Evolutionary conservation across 2,888 invertebrate species (phyloP).

Genomic region (Agonopterix heracliana): DNA sequence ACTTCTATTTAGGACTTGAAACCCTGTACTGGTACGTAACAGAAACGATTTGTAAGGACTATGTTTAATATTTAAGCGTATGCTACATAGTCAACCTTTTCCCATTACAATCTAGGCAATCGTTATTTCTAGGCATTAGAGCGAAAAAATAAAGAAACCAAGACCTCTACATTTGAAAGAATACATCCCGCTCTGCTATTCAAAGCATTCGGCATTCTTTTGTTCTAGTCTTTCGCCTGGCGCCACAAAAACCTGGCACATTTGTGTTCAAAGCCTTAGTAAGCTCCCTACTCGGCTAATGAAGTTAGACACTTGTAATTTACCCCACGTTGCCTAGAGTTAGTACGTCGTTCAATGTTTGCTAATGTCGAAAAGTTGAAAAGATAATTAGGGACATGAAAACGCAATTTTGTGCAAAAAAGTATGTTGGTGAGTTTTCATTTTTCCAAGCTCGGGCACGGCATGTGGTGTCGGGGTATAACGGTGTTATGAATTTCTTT

Average conservation of each 20-base stretch:
- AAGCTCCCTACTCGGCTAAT: slow-evolving; percentile 22
- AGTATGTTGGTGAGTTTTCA: slow-evolving; percentile 4
- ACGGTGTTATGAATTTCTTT: slow-evolving; percentile 1
- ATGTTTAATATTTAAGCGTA: too few relatives aligned
- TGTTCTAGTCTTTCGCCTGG: neutral
- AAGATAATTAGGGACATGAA: slow-evolving; percentile 41
- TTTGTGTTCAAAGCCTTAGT: neutral
- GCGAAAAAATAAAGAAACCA: neutral
- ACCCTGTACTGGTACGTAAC: too few relatives aligned
- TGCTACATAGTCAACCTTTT: too few relatives aligned
- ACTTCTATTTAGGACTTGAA: too few relatives aligned
- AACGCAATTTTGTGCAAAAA: slow-evolving; percentile 33
- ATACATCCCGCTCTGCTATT: neutral
- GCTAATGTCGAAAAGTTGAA: slow-evolving; percentile 42
- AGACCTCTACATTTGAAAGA: neutral
- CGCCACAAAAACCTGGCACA: too few relatives aligned
- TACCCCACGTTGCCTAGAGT: slow-evolving; percentile 21
- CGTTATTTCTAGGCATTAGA: neutral
- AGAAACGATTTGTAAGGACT: too few relatives aligned
- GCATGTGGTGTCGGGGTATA: slow-evolving; percentile 2
- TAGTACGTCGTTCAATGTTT: slow-evolving; percentile 27
- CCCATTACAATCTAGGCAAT: neutral
- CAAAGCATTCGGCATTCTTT: neutral
- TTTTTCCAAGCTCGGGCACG: slow-evolving; percentile 2
- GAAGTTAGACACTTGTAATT: slow-evolving; percentile 41